Conservation (phyloP, 2,888 invertebrate species). For the Oithona nana region DNA sequence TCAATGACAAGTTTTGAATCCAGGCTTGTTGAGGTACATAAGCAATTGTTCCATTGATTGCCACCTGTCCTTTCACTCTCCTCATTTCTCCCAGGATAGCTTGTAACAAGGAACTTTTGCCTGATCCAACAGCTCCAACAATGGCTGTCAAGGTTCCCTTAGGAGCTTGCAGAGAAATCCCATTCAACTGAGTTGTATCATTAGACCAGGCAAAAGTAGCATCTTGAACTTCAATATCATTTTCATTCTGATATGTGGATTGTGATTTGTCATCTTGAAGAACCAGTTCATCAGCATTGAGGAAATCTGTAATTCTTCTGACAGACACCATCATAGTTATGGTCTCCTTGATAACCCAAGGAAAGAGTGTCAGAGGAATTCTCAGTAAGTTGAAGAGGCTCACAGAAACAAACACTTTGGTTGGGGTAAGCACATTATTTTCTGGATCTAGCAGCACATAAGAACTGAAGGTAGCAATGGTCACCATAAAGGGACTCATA, state of each 20-base stretch:
- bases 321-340: conserved; percentile 6
- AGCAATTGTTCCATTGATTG: conserved; percentile 38
- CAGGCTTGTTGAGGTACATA: conserved; percentile 91
- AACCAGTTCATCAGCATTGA: conserved; percentile 72
- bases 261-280: conserved; percentile 33
- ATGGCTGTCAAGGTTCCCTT: conserved; percentile 54
- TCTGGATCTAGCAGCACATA: conserved; percentile 42
- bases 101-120: conserved; percentile 69
- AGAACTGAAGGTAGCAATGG: conserved; percentile 27
- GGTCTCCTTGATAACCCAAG: conserved; percentile 32
- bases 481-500: neutral
- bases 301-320: conserved; percentile 34
- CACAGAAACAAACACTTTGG: conserved; percentile 79
- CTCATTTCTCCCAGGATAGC: conserved; percentile 38
- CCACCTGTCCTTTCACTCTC: conserved; percentile 23
- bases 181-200: conserved; percentile 35
- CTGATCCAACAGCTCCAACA: conserved; percentile 70
- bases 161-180: conserved; percentile 50
- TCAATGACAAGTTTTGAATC: conserved; percentile 88
- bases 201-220: conserved; percentile 73
- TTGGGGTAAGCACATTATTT: conserved; percentile 54
- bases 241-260: conserved; percentile 27
- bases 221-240: conserved; percentile 64
- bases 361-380: conserved; percentile 86
- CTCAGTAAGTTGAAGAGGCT: conserved; percentile 92